Evolutionary conservation across 2,113 vertebrate species (phyloP), one percentile per base, ranked within the genome.

Genomic region (Aythya baeri): DNA sequence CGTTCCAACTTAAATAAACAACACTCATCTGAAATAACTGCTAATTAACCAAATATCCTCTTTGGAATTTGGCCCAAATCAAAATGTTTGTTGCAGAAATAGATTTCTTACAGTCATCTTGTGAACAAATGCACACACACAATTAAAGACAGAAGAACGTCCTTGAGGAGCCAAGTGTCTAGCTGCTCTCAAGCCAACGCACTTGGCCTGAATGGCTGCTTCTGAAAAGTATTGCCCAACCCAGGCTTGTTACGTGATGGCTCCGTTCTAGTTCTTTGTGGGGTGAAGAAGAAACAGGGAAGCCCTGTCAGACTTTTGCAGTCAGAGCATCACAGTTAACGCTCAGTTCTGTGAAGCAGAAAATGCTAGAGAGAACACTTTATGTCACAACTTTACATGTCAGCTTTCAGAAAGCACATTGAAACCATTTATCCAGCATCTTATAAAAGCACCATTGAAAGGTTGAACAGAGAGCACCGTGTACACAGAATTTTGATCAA

Each of bases 391-490:
- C 66, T 82, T 83, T 46, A 72, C 82, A 50, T 0, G 0, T 46
- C 76, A 78, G 72, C 84, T 82, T 77, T 57, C 70, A 77, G 76
- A 81, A 90, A 95, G 63, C 79, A 83, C 63, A 76, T 4, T 49
- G 86, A 92, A 85, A 84, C 31, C 7, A 58, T 72, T 92, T 66
- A 80, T 91, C 86, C 90, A 96, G 94, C 92, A 93, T 94, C 87
- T 88, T 54, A 43, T 11, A 83, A 92, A 97, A 97, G 96, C 97
- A 97, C 95, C 96, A 85, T 78, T 94, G 91, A 94, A 84, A 86
- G 70, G 70, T 25, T 90, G 70, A 88, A 93, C 54, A 58, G 85
- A 96, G 86, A 96, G 90, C 95, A 96, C 96, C 94, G 1, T 0
- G 0, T 34, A 20, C n/a, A 92, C 4, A 18, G 67, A 76, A 66